A percentile compares a stretch with the other conserved stretches of the same genome.
phyloP scores from a whole-genome alignment of 2,888 invertebrate genomes.

The Polymixis lichenea region DNA sequence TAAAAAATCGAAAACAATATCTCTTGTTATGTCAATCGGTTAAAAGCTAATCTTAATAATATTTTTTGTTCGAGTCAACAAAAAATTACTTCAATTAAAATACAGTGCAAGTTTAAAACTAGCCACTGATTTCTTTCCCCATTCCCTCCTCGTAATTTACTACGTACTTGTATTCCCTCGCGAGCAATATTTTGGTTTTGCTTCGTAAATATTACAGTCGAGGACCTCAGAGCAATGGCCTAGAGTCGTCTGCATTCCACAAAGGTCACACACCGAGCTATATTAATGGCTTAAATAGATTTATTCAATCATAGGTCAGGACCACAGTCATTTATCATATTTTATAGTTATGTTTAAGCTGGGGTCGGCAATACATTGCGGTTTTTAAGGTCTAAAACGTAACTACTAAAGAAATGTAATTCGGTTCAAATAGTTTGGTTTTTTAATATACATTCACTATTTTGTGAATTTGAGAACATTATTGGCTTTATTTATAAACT shows the following conservation, averaged over 20 bases:
- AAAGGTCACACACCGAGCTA: slow-evolving; percentile 38
- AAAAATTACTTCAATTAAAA: neutral
- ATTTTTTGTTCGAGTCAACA: neutral
- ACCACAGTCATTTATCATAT: slow-evolving; percentile 4
- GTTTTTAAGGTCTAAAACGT: neutral
- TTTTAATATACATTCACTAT: too few species aligned
- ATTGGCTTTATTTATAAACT: too few species aligned
- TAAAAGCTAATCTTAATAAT: neutral
- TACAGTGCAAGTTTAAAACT: neutral
- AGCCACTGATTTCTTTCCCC: slow-evolving; percentile 28
- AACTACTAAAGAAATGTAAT: too few species aligned
- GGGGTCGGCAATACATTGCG: neutral
- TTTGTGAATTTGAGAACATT: too few species aligned
- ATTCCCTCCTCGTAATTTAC: slow-evolving; percentile 14
- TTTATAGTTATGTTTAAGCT: slow-evolving; percentile 6
- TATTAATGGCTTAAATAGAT: slow-evolving; percentile 40
- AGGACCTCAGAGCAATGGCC: slow-evolving; percentile 22
- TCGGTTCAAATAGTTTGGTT: too few species aligned
- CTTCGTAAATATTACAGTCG: slow-evolving; percentile 35
- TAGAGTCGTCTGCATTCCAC: slow-evolving; percentile 32
- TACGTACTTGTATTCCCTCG: slow-evolving; percentile 22
- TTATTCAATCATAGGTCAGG: slow-evolving; percentile 32
- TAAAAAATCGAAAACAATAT: neutral
- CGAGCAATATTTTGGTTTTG: slow-evolving; percentile 34
- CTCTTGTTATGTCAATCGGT: neutral